Evolutionary conservation across 2,113 vertebrate species (phyloP).

Genomic region (Grus americana): DNA sequence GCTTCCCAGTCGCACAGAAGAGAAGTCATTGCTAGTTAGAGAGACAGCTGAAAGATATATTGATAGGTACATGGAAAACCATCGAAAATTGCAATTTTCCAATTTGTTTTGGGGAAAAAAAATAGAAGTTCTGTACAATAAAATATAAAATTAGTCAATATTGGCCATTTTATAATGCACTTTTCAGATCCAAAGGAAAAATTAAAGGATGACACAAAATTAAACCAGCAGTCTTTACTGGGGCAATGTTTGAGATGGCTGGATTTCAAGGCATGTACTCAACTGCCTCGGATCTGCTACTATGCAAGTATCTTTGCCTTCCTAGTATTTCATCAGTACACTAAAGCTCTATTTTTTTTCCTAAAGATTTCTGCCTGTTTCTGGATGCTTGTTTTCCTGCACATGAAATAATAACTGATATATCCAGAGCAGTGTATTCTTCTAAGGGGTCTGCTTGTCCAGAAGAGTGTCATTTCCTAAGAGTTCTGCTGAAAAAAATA

Average conservation of each 20-base stretch:
- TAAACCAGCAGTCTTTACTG: background rate
- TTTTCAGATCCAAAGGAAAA: background rate
- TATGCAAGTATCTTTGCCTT: background rate
- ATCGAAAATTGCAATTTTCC: background rate
- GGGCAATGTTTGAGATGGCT: background rate
- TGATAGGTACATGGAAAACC: background rate
- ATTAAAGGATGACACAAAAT: background rate
- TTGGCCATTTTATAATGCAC: background rate
- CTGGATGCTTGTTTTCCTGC: background rate
- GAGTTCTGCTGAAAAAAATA: background rate
- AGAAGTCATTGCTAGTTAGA: background rate
- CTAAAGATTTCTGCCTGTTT: background rate
- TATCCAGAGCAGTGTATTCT: background rate
- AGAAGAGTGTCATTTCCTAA: background rate
- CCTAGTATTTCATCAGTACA: background rate
- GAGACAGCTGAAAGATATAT: background rate
- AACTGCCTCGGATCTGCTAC: background rate
- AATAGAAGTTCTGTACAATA: background rate
- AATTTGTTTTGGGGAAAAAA: background rate
- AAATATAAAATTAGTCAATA: background rate
- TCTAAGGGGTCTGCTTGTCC: background rate
- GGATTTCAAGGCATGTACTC: background rate
- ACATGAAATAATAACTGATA: background rate
- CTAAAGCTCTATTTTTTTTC: background rate
- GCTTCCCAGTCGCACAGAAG: background rate